Evolutionary conservation across 1,140 invertebrate species (phyloP).

Genomic region (Macrosteles quadrilineatus): DNA sequence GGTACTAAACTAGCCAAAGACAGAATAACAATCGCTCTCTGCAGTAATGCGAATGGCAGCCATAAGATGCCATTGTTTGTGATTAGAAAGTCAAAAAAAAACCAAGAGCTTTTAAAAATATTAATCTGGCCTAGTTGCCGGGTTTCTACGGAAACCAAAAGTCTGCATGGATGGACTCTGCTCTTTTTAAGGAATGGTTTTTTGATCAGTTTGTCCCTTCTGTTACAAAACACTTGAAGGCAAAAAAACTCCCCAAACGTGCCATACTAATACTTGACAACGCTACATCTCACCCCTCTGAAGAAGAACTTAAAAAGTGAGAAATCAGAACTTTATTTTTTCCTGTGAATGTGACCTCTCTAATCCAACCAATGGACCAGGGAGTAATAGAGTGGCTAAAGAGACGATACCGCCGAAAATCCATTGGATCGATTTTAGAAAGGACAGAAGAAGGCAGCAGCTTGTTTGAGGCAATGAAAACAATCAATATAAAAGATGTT

Average conservation of each 20-base stretch:
- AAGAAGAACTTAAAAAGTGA: background rate
- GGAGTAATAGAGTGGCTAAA: too few relatives aligned
- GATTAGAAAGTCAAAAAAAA: constrained; percentile 24
- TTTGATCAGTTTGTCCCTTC: too few relatives aligned
- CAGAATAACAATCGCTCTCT: constrained; percentile 10
- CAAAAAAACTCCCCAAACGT: too few relatives aligned
- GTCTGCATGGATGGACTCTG: background rate
- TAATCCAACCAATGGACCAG: too few relatives aligned
- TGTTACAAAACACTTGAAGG: background rate
- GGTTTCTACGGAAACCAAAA: constrained; percentile 15
- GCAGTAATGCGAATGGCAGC: constrained; percentile 18
- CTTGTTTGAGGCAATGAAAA: constrained; percentile 4
- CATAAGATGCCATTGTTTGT: constrained; percentile 20
- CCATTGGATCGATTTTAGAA: background rate
- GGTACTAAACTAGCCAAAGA: background rate
- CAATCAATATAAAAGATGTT: constrained; percentile 19
- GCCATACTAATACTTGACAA: background rate
- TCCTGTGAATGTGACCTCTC: background rate
- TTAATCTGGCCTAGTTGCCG: background rate
- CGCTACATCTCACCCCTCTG: too few relatives aligned
- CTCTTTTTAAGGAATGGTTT: background rate
- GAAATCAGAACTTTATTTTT: background rate
- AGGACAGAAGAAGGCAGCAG: background rate
- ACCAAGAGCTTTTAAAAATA: constrained; percentile 8
- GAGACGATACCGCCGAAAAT: background rate